A percentile compares a stretch with the other conserved stretches of the same genome.
Evolutionary conservation across 2,888 invertebrate genomes (phyloP).

Genomic region (Cheilosia variabilis): DNA sequence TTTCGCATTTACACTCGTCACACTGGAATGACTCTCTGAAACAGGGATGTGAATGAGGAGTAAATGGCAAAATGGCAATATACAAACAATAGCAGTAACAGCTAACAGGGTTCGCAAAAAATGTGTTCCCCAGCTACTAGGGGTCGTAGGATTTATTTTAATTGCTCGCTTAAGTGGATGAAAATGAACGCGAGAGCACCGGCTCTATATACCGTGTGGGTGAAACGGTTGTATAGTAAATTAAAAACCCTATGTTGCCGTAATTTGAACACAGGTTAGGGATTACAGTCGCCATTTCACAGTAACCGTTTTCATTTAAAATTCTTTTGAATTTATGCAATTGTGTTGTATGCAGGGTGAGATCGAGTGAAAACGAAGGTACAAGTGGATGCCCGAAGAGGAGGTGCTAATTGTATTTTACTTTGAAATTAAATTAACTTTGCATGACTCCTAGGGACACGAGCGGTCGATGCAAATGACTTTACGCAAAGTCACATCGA

Average conservation of each 20-base stretch:
- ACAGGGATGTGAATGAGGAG: constrained; percentile 29
- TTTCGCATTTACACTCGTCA: constrained; percentile 65
- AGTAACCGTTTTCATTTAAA: constrained; percentile 50
- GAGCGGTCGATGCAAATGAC: constrained; percentile 56
- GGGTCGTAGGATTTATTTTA: constrained; percentile 70
- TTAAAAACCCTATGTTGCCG: constrained; percentile 58
- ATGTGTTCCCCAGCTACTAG: constrained; percentile 34
- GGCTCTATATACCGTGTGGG: neutral
- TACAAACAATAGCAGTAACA: constrained; percentile 64
- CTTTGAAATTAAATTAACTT: constrained; percentile 72
- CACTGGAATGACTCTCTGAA: constrained; percentile 19
- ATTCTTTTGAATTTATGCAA: constrained; percentile 64
- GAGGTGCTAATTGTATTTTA: constrained; percentile 73
- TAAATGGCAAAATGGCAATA: constrained; percentile 40
- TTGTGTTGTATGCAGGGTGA: constrained; percentile 18
- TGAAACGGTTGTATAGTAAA: constrained; percentile 22
- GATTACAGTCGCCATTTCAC: constrained; percentile 45
- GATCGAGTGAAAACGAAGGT: constrained; percentile 16
- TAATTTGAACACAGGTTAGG: constrained; percentile 71
- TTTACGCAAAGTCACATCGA: constrained; percentile 37
- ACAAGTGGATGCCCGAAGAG: constrained; percentile 33
- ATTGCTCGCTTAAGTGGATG: constrained; percentile 74
- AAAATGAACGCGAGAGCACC: constrained; percentile 58
- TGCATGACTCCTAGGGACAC: constrained; percentile 46
- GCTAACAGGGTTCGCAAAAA: constrained; percentile 30